phyloP scores from a whole-genome alignment of 2,888 invertebrate species.

The Cryptophagus acutangulus region DNA sequence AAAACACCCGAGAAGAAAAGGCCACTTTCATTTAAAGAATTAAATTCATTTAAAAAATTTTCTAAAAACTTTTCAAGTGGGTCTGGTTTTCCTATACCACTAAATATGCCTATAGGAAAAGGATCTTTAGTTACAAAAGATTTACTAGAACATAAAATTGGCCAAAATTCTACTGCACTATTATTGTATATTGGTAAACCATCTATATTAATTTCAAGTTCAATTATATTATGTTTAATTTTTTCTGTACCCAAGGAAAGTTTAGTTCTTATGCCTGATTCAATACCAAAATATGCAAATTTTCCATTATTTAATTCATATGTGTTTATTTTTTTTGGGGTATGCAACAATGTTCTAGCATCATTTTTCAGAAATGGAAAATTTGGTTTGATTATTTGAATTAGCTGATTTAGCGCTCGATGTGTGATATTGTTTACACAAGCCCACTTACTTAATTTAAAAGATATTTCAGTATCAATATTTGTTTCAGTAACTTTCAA shows the following conservation, averaged over 20 bases:
- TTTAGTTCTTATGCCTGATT: neutral
- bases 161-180: constrained; percentile 9
- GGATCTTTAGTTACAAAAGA: constrained; percentile 4
- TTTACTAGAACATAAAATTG: constrained; percentile 6
- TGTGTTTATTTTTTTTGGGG: neutral
- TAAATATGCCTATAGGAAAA: constrained; percentile 10
- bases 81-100: constrained; percentile 12
- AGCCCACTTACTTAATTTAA: too few species aligned
- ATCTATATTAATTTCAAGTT: constrained; percentile 4
- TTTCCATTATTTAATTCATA: constrained; percentile 1
- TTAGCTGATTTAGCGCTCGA: neutral
- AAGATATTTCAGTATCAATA: too few species aligned
- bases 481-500: too few species aligned
- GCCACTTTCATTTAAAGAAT: constrained; percentile 7
- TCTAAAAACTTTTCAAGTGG: constrained; percentile 6
- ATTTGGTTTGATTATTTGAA: neutral
- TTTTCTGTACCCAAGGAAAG: neutral
- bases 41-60: constrained; percentile 4
- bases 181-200: constrained; percentile 4
- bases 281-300: constrained; percentile 1
- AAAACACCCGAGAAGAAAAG: neutral
- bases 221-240: neutral
- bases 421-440: constrained; percentile 8
- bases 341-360: neutral
- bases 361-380: constrained; percentile 1